Evolutionary conservation across 92 coral and sea anemone genomes (phyloP), one percentile per base, ranked within the genome.

Genomic region (Phenganax subtilis): DNA sequence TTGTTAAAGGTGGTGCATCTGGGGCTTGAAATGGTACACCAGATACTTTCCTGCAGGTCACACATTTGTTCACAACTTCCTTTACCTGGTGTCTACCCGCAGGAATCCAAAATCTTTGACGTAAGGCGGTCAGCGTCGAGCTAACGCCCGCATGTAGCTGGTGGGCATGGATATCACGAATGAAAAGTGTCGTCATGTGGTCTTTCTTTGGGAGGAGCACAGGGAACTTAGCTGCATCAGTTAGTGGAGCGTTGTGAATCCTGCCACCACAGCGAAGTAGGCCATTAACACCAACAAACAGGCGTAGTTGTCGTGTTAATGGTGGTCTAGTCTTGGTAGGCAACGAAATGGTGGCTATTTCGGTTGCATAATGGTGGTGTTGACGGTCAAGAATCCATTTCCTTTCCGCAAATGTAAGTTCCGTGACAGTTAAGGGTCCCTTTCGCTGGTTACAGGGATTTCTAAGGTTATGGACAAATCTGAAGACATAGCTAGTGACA

Each of bases 251-350:
- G 55, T 77, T 87, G 70, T 84, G 87, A 11, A 87, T 87, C 87
- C 90, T 84, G 68, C 87, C 90, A 55, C 82, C 85, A 65, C 87
- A 87, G 58, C 81, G 76, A 79, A 87, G 60, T 63, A 78, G 52
- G 27, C 87, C 85, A 30, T 84, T 56, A 14, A 78, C 76, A 69
- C 78, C 85, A 55, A 78, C 52, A 29, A 78, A 79, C 56, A 78
- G 85, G 54, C 87, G 72, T 53, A 84, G 61, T n/a, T 84, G 87
- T 68, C 85, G 79, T 68, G 30, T 47, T 47, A 78, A 52, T 12
- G 85, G 70, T 29, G 71, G 25, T 30, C 79, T 28, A 14, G 84
- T 30, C 76, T 84, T 78, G 57, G 70, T 70, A 56, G 12, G 56
- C 25, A 20, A 20, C 25, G 25, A 20, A 20, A 20, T 20, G 25